Evolutionary conservation across 2,797 vertebrate genomes (phyloP), one percentile per base, ranked within the genome.

Genomic region (Anguilla obscura): DNA sequence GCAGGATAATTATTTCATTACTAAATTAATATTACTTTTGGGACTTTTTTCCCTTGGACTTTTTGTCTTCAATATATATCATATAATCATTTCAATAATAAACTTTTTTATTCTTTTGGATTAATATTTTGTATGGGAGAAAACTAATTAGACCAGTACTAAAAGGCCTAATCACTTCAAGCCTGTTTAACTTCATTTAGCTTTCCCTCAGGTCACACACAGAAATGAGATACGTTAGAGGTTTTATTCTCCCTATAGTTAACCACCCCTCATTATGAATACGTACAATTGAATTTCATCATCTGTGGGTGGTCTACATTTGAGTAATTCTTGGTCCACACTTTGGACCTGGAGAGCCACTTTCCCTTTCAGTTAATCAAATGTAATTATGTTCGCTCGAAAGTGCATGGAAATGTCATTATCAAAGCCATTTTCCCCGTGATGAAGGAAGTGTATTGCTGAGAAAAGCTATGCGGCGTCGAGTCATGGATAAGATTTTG

Each of bases 331-430:
- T 92, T 91, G 88, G 89, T 94, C 92, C 89, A 91, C 92, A 91
- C 93, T 93, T 92, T 91, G 91, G 94, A 95, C 93, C 93, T 92
- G 92, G 89, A 90, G 92, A 94, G 91, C 93, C 93, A 93, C 94
- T 94, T 93, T 60, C 27, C 86, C 30, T 14, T 91, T 92, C 94
- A 95, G 94, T 95, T 94, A 94, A 95, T 95, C 95, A 95, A 93
- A 94, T 92, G 93, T 94, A 94, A 95, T 95, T 96, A 95, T 90
- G 88, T 91, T 92, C 91, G 90, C 93, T 92, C 92, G 91, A 92
- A 94, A 94, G 93, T 92, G 87, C 90, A 87, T 90, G 12, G 93
- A 93, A 91, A 93, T 94, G 91, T 86, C 91, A 91, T 94, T 93
- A 94, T 94, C 93, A 93, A 92, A 93, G 93, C 92, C 91, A 91